These are phyloP conservation scores for Sebastes dallii DNA, from an alignment of 2,797 vertebrate genomes.

Conservation along the genomic window DNA sequence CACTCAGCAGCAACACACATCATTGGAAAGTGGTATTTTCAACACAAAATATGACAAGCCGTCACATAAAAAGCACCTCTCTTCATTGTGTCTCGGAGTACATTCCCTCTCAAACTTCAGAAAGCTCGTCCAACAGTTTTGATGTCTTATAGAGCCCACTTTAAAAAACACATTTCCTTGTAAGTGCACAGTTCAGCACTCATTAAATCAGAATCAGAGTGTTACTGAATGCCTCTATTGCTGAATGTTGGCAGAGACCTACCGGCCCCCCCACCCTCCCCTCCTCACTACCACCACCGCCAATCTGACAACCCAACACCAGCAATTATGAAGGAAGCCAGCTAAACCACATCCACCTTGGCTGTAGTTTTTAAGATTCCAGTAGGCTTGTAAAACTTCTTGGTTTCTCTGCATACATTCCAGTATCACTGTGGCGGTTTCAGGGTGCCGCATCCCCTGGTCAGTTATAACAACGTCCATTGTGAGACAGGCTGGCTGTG, in stretches of 20 bases:
- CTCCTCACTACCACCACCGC: constrained; percentile 65
- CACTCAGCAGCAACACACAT: constrained; percentile 41
- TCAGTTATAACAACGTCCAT: constrained; percentile 59
- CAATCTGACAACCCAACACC: constrained; percentile 83
- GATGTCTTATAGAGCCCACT: constrained; percentile 18
- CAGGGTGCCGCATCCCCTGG: constrained; percentile 60
- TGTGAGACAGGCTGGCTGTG: constrained; percentile 54
- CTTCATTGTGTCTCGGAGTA: background rate
- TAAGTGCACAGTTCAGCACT: constrained; percentile 53
- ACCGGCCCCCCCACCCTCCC: constrained; percentile 14
- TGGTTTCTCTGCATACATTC: constrained; percentile 75
- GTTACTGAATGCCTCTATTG: constrained; percentile 75
- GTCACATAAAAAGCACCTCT: background rate
- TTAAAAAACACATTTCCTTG: constrained; percentile 41
- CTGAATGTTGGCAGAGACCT: constrained; percentile 73
- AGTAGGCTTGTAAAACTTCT: constrained; percentile 79
- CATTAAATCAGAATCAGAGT: constrained; percentile 65
- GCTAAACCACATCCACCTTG: constrained; percentile 84
- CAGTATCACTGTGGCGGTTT: constrained; percentile 72
- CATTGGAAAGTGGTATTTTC: constrained; percentile 34
- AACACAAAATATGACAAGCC: constrained; percentile 12
- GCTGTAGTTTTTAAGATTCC: constrained; percentile 82
- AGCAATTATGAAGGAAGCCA: constrained; percentile 86
- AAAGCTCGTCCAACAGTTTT: constrained; percentile 11
- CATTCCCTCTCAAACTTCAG: constrained; percentile 19